These are phyloP conservation scores for Labrus mixtus DNA, from an alignment of 2,113 vertebrate genomes.

Conservation along the genomic window DNA sequence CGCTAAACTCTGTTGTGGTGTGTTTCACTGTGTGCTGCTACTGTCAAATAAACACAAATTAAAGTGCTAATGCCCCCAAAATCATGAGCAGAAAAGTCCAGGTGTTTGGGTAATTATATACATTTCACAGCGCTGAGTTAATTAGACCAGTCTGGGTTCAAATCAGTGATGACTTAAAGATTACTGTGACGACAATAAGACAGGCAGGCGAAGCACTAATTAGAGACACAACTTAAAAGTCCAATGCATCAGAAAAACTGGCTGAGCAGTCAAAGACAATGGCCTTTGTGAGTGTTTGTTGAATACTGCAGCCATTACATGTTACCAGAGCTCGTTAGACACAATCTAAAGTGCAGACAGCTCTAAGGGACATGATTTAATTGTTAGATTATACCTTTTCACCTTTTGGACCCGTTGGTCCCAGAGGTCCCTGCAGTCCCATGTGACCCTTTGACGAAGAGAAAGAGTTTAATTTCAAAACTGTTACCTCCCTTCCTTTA, in stretches of 20 bases:
- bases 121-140: constrained; percentile 58
- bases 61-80: constrained; percentile 46
- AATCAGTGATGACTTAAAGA: constrained; percentile 54
- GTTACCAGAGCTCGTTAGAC: constrained; percentile 32
- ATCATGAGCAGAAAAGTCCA: constrained; percentile 53
- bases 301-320: constrained; percentile 4
- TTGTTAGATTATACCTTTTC: constrained; percentile 88
- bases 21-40: constrained; percentile 37
- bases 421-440: constrained; percentile 88
- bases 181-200: constrained; percentile 37
- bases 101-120: constrained; percentile 67
- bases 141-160: constrained; percentile 51
- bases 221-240: constrained; percentile 40
- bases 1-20: constrained; percentile 32
- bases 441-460: constrained; percentile 88
- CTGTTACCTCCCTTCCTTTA: background rate
- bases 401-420: constrained; percentile 91
- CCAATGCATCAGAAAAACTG: constrained; percentile 10
- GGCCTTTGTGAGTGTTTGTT: constrained; percentile 8
- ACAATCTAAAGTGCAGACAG: constrained; percentile 7
- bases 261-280: constrained; percentile 25
- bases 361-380: constrained; percentile 11
- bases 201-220: constrained; percentile 39
- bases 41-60: constrained; percentile 69
- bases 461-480: constrained; percentile 2